Evolutionary conservation across 2,113 vertebrate genomes (phyloP).

Genomic region (Echinops telfairi): DNA sequence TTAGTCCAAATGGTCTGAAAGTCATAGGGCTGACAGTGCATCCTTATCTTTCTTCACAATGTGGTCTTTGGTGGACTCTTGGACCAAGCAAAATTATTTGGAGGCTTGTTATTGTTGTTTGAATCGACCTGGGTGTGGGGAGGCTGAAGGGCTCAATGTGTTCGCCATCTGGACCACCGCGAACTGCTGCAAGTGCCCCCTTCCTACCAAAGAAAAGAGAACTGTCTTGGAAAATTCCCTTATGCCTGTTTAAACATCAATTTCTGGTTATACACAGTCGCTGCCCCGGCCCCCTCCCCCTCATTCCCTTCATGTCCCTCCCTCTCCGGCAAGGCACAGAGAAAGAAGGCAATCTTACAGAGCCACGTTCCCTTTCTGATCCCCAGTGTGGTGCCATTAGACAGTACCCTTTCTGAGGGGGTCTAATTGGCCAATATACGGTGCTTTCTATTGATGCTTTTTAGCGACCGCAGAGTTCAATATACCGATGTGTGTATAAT

Average conservation of each 20-base stretch:
- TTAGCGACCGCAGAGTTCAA: slow-evolving; percentile 49
- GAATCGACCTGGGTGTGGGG: background rate
- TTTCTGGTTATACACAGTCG: background rate
- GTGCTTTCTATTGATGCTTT: slow-evolving; percentile 75
- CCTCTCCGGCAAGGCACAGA: slow-evolving; percentile 51
- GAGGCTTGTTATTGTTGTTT: background rate
- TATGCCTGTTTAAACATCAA: slow-evolving; percentile 56
- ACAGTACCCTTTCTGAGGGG: slow-evolving; percentile 76
- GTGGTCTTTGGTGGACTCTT: background rate
- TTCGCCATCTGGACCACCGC: slow-evolving; percentile 53
- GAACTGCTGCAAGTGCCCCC: slow-evolving; percentile 33
- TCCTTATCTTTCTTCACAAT: background rate
- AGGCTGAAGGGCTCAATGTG: slow-evolving; percentile 34
- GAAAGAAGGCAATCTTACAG: slow-evolving; percentile 68
- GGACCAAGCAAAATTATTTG: background rate
- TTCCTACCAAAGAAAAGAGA: background rate
- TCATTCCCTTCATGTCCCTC: slow-evolving; percentile 24
- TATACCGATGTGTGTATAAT: slow-evolving; percentile 73
- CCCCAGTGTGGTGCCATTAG: slow-evolving; percentile 82
- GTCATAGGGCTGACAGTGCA: background rate
- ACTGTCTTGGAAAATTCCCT: background rate
- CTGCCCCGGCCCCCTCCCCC: slow-evolving; percentile 55
- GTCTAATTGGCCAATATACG: slow-evolving; percentile 84
- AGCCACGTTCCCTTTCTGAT: slow-evolving; percentile 67
- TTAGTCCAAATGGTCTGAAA: background rate